These are phyloP conservation scores for Zaprionus taronus DNA, from an alignment of 1,140 invertebrate genomes.

Conservation along the genomic window DNA sequence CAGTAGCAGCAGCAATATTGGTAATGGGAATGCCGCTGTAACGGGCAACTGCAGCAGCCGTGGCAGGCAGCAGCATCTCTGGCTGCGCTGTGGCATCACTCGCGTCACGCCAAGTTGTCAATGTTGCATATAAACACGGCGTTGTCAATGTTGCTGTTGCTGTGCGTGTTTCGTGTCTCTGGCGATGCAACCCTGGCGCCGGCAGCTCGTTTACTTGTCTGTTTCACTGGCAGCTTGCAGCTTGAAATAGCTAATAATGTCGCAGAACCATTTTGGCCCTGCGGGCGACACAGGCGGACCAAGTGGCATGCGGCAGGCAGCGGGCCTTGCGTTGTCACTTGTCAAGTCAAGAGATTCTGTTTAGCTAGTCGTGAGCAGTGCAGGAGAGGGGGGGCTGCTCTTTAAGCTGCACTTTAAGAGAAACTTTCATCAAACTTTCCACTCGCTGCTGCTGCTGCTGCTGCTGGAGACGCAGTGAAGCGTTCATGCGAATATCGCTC, in stretches of 20 bases:
- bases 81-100: constrained; percentile 52
- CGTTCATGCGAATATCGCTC: constrained; percentile 35
- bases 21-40: constrained; percentile 63
- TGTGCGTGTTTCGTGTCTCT: constrained; percentile 28
- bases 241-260: constrained; percentile 72
- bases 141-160: constrained; percentile 67
- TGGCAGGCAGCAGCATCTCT: constrained; percentile 22
- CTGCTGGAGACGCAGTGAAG: constrained; percentile 13
- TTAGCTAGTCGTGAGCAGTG: not conserved
- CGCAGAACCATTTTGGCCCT: constrained; percentile 43
- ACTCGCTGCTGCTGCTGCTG: not conserved
- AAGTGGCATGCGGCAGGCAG: not conserved
- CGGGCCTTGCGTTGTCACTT: constrained; percentile 28
- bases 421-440: constrained; percentile 5
- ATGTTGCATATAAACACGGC: constrained; percentile 76
- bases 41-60: constrained; percentile 35
- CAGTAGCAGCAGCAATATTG: constrained; percentile 39
- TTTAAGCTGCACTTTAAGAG: constrained; percentile 5
- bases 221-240: constrained; percentile 57
- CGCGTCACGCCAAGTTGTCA: constrained; percentile 76
- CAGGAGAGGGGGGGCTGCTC: no score
- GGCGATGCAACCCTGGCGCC: constrained; percentile 9
- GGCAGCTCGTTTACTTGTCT: constrained; percentile 65
- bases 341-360: constrained; percentile 27
- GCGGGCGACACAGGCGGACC: constrained; percentile 15